phyloP scores from a whole-genome alignment of 2,888 invertebrate species.

The Sinhomidia bicolor region DNA sequence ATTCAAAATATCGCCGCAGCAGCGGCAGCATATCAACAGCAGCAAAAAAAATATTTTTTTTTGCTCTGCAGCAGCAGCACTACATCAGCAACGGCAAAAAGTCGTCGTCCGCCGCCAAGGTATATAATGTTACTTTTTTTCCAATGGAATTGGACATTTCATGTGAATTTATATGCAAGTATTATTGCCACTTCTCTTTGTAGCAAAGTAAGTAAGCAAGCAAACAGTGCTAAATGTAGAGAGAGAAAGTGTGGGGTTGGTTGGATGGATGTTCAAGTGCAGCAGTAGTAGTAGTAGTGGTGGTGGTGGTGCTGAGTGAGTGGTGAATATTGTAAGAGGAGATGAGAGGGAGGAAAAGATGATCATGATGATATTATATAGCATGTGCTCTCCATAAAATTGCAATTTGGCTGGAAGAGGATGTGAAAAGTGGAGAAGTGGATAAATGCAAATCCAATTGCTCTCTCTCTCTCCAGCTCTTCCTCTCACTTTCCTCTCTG shows the following conservation, averaged over 20 bases:
- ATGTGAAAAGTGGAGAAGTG: conserved; percentile 33
- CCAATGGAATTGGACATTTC: conserved; percentile 44
- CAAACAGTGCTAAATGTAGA: background rate
- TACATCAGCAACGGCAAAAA: too few relatives aligned
- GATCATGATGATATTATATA: conserved; percentile 38
- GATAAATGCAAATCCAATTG: conserved; percentile 58
- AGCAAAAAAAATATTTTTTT: too few relatives aligned
- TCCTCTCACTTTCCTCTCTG: background rate
- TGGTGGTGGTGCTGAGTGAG: background rate
- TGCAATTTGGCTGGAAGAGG: conserved; percentile 33
- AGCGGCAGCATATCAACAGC: background rate
- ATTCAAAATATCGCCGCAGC: conserved; percentile 15
- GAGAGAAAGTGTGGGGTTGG: background rate
- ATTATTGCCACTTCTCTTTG: conserved; percentile 45
- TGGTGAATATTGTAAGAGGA: background rate
- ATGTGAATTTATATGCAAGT: conserved; percentile 24
- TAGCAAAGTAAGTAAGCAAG: background rate
- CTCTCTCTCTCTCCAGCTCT: background rate
- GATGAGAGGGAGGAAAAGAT: background rate
- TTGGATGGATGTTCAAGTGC: background rate
- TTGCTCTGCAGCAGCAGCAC: too few relatives aligned
- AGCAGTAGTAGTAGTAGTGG: too few relatives aligned
- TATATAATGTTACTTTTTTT: conserved; percentile 9
- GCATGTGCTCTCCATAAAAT: conserved; percentile 53
- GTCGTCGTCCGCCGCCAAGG: too few relatives aligned